Percentiles rank a stretch among this genome's conserved stretches.
phyloP scores from a whole-genome alignment of 2,888 invertebrate genomes.

The Dinocampus coccinellae region DNA sequence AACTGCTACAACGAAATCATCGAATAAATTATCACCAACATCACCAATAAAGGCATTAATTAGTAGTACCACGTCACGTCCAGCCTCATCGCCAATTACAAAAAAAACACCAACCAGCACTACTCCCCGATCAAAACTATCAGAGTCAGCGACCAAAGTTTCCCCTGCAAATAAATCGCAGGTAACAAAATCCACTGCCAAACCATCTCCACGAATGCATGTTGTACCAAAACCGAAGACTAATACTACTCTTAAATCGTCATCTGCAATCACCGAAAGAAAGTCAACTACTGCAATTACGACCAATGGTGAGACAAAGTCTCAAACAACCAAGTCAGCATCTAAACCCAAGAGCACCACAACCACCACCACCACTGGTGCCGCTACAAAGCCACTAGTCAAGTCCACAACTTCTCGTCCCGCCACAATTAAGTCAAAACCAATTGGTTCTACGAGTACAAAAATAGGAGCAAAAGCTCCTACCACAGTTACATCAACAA shows the following conservation, averaged over 20 bases:
- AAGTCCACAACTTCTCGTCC: conserved; percentile 45
- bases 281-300: conserved; percentile 68
- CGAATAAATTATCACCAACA: conserved; percentile 53
- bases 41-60: conserved; percentile 54
- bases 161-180: conserved; percentile 41
- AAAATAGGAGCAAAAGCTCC: conserved; percentile 54
- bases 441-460: conserved; percentile 39
- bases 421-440: conserved; percentile 53
- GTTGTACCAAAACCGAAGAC: conserved; percentile 47
- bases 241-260: conserved; percentile 44
- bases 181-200: conserved; percentile 43
- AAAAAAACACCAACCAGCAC: conserved; percentile 43
- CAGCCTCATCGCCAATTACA: conserved; percentile 38
- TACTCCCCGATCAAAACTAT: conserved; percentile 51
- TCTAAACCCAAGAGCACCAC: conserved; percentile 41
- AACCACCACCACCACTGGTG: conserved; percentile 54
- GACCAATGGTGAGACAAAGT: conserved; percentile 71
- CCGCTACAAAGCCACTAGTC: conserved; percentile 48
- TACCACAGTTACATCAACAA: conserved; percentile 47
- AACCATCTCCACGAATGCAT: conserved; percentile 39
- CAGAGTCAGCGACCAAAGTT: conserved; percentile 45
- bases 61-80: conserved; percentile 30
- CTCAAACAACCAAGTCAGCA: conserved; percentile 39
- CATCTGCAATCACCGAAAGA: conserved; percentile 65
- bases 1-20: conserved; percentile 47